Evolutionary conservation across 1,140 invertebrate genomes (phyloP).

Genomic region (Drosophila azteca): DNA sequence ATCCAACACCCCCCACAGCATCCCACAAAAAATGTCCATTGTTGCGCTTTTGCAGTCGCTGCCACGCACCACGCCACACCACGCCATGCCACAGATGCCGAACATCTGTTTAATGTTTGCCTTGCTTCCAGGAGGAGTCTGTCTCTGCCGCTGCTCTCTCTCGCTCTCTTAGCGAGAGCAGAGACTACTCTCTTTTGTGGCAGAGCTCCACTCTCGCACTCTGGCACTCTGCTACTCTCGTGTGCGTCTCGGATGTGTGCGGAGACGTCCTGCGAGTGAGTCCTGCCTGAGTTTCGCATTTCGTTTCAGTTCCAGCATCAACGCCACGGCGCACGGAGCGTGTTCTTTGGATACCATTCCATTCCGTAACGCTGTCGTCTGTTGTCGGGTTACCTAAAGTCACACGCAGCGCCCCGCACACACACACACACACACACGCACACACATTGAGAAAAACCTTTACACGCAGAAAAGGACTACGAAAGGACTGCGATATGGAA

Average conservation of each 20-base stretch:
- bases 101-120: slow-evolving; percentile 80
- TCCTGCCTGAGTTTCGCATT: neutral
- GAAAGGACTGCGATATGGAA: slow-evolving; percentile 21
- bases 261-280: slow-evolving; percentile 36
- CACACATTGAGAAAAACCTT: slow-evolving; percentile 4
- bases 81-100: slow-evolving; percentile 23
- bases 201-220: neutral
- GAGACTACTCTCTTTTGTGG: slow-evolving; percentile 23
- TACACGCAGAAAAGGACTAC: neutral
- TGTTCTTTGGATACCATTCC: slow-evolving; percentile 10
- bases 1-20: no score
- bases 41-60: slow-evolving; percentile 72
- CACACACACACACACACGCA: slow-evolving; percentile 21
- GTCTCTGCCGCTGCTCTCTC: neutral
- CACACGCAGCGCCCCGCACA: slow-evolving; percentile 30
- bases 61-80: neutral
- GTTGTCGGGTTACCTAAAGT: slow-evolving; percentile 34
- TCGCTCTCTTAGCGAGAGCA: neutral
- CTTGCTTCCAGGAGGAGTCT: slow-evolving; percentile 60
- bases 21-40: slow-evolving; percentile 37
- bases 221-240: slow-evolving; percentile 2
- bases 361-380: slow-evolving; percentile 32
- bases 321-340: slow-evolving; percentile 63
- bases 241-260: slow-evolving; percentile 31
- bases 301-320: slow-evolving; percentile 75